A percentile compares a stretch with the other conserved stretches of the same genome.
Conservation (phyloP, 2,797 vertebrate species). For the Chanos chanos region DNA sequence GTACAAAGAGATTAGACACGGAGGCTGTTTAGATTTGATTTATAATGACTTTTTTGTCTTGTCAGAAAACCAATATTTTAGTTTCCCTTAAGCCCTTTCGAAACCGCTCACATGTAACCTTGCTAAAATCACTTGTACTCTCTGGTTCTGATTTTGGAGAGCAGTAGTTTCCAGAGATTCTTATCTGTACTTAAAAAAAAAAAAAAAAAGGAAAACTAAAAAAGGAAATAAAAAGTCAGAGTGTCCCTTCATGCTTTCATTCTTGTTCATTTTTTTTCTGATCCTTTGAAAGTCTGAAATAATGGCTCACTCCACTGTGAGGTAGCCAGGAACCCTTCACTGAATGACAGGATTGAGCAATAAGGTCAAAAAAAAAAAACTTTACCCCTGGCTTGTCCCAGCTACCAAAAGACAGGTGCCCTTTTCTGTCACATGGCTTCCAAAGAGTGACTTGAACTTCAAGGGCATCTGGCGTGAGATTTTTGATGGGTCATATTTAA, state of each 20-base stretch:
- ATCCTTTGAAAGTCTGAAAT: slow-evolving; percentile 27
- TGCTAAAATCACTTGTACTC: too few relatives aligned
- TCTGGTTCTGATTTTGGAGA: too few relatives aligned
- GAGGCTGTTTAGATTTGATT: too few relatives aligned
- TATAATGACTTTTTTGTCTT: too few relatives aligned
- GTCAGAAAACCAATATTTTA: too few relatives aligned
- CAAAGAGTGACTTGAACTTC: slow-evolving; percentile 26
- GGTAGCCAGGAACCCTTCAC: background rate
- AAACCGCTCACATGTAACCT: too few relatives aligned
- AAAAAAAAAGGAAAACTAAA: background rate
- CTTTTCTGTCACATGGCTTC: slow-evolving; percentile 42
- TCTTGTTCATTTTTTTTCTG: background rate
- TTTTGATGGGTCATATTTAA: slow-evolving; percentile 34
- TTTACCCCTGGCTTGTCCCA: slow-evolving; percentile 24
- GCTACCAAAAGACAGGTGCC: slow-evolving; percentile 41
- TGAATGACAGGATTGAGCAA: slow-evolving; percentile 34
- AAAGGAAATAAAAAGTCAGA: slow-evolving; percentile 10
- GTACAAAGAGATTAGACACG: too few relatives aligned
- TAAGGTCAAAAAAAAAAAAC: slow-evolving; percentile 39
- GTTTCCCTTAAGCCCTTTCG: too few relatives aligned
- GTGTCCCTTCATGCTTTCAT: slow-evolving; percentile 17
- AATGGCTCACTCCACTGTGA: slow-evolving; percentile 15
- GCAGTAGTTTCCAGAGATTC: slow-evolving; percentile 3
- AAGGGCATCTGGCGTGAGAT: slow-evolving; percentile 22
- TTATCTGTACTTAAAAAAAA: slow-evolving; percentile 3